phyloP scores from a whole-genome alignment of 2,797 vertebrate species.

The Echeneis naucrates region DNA sequence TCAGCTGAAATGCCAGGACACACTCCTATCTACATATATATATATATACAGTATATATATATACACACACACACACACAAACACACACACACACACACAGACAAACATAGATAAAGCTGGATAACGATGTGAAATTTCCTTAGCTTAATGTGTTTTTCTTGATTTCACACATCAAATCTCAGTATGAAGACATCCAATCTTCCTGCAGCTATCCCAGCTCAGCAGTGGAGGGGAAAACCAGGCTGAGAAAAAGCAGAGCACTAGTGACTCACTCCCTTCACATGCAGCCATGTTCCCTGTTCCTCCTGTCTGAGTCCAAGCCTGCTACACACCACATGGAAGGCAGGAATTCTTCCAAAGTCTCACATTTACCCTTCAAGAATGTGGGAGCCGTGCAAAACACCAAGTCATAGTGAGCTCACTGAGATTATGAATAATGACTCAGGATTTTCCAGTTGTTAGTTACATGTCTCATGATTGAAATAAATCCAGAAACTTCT shows the following conservation, averaged over 20 bases:
- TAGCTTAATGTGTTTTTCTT: neutral
- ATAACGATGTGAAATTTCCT: too few relatives aligned
- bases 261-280: slow-evolving; percentile 5
- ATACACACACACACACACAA: too few relatives aligned
- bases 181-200: neutral
- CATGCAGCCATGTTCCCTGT: neutral
- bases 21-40: too few relatives aligned
- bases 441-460: slow-evolving; percentile 18
- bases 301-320: neutral
- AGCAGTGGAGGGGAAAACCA: slow-evolving; percentile 17
- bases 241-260: slow-evolving; percentile 33
- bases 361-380: slow-evolving; percentile 7
- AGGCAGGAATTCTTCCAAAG: slow-evolving; percentile 14
- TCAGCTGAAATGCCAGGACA: too few relatives aligned
- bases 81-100: too few relatives aligned
- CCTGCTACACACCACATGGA: slow-evolving; percentile 8
- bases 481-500: neutral
- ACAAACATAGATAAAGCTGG: too few relatives aligned
- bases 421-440: slow-evolving; percentile 18
- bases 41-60: too few relatives aligned
- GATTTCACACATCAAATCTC: neutral
- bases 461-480: slow-evolving; percentile 9
- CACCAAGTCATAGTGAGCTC: neutral
- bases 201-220: slow-evolving; percentile 27
- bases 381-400: neutral